phyloP scores from a whole-genome alignment of 2,113 vertebrate genomes.

The Cercopithecus mona region DNA sequence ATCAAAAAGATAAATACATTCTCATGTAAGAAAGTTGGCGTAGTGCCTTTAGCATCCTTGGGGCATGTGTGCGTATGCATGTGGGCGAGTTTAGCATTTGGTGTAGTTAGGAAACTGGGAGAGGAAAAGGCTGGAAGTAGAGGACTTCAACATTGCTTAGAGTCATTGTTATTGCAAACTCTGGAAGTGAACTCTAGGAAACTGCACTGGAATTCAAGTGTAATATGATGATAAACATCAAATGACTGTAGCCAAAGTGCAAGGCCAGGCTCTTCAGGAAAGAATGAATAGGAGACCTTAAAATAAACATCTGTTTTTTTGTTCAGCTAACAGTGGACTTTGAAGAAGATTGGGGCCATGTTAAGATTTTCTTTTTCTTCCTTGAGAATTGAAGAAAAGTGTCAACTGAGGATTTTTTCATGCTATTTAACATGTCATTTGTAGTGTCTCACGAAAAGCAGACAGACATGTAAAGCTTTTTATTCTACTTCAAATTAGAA shows the following conservation, averaged over 20 bases:
- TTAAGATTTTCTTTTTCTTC: background rate
- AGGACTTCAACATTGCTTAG: background rate
- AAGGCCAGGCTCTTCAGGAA: background rate
- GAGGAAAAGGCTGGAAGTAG: background rate
- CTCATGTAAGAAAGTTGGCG: background rate
- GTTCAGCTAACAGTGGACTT: background rate
- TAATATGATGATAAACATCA: background rate
- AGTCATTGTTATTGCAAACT: background rate
- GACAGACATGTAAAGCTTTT: background rate
- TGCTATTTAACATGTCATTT: background rate
- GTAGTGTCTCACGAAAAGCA: background rate
- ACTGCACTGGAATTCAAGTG: background rate
- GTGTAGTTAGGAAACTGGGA: background rate
- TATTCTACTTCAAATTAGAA: background rate
- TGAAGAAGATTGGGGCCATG: background rate
- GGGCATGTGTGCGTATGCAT: background rate
- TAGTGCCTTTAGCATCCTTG: background rate
- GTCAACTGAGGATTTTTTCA: background rate
- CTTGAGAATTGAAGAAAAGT: background rate
- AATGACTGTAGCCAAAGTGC: background rate
- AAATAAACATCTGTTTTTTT: background rate
- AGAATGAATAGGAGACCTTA: background rate
- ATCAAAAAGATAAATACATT: constrained; percentile 34
- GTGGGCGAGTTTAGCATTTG: background rate
- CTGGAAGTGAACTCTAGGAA: background rate